Evolutionary conservation across 2,113 vertebrate species (phyloP).

Genomic region (Marcusenius ussheri): DNA sequence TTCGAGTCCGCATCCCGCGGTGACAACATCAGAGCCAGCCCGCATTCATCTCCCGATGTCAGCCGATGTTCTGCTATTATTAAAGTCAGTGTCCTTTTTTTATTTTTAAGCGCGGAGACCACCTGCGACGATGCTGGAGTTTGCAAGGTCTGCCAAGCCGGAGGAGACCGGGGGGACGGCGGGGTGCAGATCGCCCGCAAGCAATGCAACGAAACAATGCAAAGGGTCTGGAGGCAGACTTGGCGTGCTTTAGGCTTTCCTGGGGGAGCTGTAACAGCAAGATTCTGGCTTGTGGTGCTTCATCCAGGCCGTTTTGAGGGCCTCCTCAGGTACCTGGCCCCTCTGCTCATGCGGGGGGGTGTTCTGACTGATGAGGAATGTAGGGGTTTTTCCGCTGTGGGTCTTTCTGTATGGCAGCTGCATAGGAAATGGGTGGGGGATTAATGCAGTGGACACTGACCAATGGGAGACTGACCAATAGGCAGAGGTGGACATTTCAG

Average conservation of each 20-base stretch:
- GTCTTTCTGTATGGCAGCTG: not conserved
- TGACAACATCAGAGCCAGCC: not conserved
- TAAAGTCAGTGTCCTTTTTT: not conserved
- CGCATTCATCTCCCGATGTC: not conserved
- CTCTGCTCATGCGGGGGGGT: not conserved
- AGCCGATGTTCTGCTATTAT: not conserved
- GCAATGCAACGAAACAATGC: not conserved
- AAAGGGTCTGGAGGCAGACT: not conserved
- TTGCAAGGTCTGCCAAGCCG: not conserved
- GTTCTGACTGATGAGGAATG: not conserved
- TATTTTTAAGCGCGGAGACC: not conserved
- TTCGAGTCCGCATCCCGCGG: not conserved
- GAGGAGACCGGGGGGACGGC: not conserved
- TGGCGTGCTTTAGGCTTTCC: slow-evolving; percentile 4
- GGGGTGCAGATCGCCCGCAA: not conserved
- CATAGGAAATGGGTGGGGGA: not conserved
- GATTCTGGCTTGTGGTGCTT: not conserved
- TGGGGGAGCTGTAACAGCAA: not conserved
- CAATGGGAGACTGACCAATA: not conserved
- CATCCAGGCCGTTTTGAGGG: not conserved
- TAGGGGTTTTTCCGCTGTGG: not conserved
- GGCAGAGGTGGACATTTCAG: too few relatives aligned
- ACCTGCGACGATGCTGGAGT: not conserved
- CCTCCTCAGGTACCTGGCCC: not conserved
- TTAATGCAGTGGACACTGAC: not conserved